phyloP scores from a whole-genome alignment of 1,140 invertebrate species.

The Sinella curviseta region DNA sequence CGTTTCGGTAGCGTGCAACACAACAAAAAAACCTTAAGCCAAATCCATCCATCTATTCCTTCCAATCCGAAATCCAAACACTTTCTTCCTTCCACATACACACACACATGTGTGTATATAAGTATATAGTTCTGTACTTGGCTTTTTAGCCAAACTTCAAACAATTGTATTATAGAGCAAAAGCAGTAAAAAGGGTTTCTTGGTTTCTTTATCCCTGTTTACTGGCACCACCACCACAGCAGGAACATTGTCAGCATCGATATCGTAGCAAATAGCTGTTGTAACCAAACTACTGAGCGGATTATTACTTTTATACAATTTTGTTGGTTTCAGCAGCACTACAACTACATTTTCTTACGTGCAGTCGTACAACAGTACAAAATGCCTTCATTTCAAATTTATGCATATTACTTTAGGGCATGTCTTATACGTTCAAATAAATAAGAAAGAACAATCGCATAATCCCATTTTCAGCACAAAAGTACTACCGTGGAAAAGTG shows the following conservation, averaged over 20 bases:
- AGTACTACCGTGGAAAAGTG: not conserved
- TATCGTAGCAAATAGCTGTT: too few relatives aligned
- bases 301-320: too few relatives aligned
- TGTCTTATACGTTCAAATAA: not conserved
- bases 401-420: not conserved
- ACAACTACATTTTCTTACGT: too few relatives aligned
- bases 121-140: too few relatives aligned
- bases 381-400: not conserved
- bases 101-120: too few relatives aligned
- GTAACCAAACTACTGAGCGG: too few relatives aligned
- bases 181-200: too few relatives aligned
- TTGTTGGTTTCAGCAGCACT: too few relatives aligned
- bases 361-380: too few relatives aligned
- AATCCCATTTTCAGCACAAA: not conserved
- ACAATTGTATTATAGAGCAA: not conserved
- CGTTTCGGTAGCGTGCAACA: not conserved
- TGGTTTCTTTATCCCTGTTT: not conserved
- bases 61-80: not conserved
- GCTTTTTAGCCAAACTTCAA: not conserved
- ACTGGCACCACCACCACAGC: too few relatives aligned
- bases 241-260: too few relatives aligned
- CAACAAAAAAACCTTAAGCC: not conserved
- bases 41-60: not conserved
- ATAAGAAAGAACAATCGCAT: not conserved
- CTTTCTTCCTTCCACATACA: not conserved